Evolutionary conservation across 2,797 vertebrate species (phyloP), one percentile per base, ranked within the genome.

Genomic region (Luscinia megarhynchos): DNA sequence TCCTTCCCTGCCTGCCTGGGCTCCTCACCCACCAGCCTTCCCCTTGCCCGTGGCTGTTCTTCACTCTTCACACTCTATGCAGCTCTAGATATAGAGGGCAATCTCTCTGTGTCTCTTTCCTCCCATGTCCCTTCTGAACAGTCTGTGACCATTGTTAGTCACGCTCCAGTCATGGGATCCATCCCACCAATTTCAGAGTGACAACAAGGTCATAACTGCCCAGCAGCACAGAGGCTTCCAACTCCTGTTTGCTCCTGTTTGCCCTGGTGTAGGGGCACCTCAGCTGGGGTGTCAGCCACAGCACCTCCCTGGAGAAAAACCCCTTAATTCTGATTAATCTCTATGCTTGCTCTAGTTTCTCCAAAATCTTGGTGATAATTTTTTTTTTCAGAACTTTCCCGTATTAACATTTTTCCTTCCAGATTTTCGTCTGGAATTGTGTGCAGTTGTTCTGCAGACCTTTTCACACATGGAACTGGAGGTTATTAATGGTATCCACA

Each of bases 401-500:
- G 3, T 38, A 45, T 7, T 74, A 66, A 10, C 23, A 15, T 67
- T 83, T 93, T 63, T 87, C 8, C 24, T 61, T 84, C 22, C 11
- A 41, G 0, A 20, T 72, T 34, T 85, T 30, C 58, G 18, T 64
- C 34, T 21, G 57, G 11, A 67, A 57, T 34, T 68, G 11, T 55
- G n/a, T 34, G 23, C 36, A 38, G 10, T 53, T 78, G 30, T 34
- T 36, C 14, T 62, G 46, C 26, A 34, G 11, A 36, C 11, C 1
- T 51, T 69, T 41, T 58, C 40, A 9, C 17, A 1, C 0, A 0
- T 50, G 24, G 50, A 80, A 45, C 17, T 1, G 0, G 14, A 38
- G 54, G 12, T 16, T 21, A 6, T 21, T 58, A 12, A 17, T 41
- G 15, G n/a, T 34, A 51, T 27, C 30, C 22, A 11, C 22, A 34